Conservation (phyloP, 2,888 invertebrate genomes). For the Camptogramma bilineatum region DNA sequence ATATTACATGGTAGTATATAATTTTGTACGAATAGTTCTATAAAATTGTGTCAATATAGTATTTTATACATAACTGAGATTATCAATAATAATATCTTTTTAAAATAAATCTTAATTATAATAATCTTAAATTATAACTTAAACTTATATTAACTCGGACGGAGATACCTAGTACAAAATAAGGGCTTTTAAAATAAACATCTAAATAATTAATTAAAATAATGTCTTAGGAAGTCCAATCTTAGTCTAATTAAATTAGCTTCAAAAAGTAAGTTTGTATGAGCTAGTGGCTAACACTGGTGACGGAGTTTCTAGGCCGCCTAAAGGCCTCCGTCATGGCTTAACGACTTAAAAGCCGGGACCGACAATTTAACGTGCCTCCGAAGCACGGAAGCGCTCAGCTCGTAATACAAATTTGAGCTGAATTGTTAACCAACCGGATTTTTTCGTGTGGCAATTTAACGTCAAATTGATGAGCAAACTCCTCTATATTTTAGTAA, state of each 20-base stretch:
- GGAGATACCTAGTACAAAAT: conserved; percentile 42
- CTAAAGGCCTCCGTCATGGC: too few species aligned
- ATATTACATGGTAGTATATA: conserved; percentile 4
- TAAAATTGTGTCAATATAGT: background rate
- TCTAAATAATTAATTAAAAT: conserved; percentile 10
- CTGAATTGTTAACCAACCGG: too few species aligned
- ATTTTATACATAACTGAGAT: background rate
- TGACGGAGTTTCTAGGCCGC: too few species aligned
- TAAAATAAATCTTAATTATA: conserved; percentile 16
- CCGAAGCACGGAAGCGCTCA: too few species aligned
- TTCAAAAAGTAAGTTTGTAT: too few species aligned
- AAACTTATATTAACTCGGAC: conserved; percentile 36
- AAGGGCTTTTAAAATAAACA: conserved; percentile 38
- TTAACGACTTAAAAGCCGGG: too few species aligned
- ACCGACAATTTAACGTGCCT: too few species aligned
- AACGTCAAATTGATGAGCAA: too few species aligned
- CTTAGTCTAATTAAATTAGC: background rate
- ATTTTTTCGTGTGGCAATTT: too few species aligned
- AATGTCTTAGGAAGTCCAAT: background rate
- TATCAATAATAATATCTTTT: background rate
- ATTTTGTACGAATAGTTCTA: background rate
- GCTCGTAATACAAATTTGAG: too few species aligned
- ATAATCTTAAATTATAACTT: conserved; percentile 31
- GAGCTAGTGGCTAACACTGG: too few species aligned
- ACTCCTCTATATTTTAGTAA: too few species aligned